Conservation (phyloP, 1,140 invertebrate species). For the Sarcophaga bullata region DNA sequence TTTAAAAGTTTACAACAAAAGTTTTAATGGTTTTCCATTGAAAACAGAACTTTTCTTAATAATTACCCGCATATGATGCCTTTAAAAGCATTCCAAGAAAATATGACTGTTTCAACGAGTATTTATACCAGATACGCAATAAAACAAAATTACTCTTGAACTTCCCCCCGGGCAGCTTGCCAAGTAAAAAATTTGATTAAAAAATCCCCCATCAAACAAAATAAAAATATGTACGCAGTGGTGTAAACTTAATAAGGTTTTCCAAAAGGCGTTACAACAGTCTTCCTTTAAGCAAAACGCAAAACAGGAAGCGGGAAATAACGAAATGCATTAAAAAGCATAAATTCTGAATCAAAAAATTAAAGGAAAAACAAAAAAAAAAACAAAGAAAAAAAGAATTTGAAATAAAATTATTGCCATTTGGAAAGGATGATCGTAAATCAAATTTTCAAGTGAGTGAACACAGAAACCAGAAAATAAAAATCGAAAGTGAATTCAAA, state of each 20-base stretch:
- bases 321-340: not conserved
- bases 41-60: too few relatives aligned
- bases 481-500: not conserved
- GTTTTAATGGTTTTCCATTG: too few relatives aligned
- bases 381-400: too few relatives aligned
- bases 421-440: not conserved
- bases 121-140: too few relatives aligned
- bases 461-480: slow-evolving; percentile 15
- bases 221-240: not conserved
- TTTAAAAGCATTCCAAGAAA: not conserved
- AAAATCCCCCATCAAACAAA: not conserved
- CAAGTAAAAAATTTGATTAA: not conserved
- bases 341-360: not conserved
- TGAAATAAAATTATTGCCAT: too few relatives aligned
- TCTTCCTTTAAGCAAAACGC: not conserved
- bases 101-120: not conserved
- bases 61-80: not conserved
- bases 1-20: too few relatives aligned
- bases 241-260: slow-evolving; percentile 22
- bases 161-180: not conserved
- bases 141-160: not conserved
- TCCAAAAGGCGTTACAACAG: slow-evolving; percentile 9
- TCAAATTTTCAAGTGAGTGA: slow-evolving; percentile 24
- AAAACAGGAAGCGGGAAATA: not conserved
- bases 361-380: too few relatives aligned